Evolutionary conservation across 2,797 vertebrate genomes (phyloP), one percentile per base, ranked within the genome.

Genomic region (Lithobates sylvaticus): DNA sequence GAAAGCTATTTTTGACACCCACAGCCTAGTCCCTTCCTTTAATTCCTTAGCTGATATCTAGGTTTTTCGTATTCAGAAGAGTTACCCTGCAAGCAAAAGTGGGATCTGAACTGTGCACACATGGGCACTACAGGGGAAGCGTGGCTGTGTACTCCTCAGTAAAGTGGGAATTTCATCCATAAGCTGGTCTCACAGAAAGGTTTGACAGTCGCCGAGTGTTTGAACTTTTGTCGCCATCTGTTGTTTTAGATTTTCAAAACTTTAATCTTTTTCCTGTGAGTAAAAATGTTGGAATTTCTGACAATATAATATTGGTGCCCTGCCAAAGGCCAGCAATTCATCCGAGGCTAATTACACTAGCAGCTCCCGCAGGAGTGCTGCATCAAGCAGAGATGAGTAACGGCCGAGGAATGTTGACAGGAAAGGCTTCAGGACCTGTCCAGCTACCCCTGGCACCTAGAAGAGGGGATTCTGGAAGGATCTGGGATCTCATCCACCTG

Each of bases 251-350:
- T 71, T 34, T 21, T 5, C 68, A 27, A 44, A 29, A 44, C 64
- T 79, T 68, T 68, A 47, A 68, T 79, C 39, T 15, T 65, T 78
- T 79, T 85, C 76, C 76, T 85, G 76, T 91, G 88, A 94, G 89
- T 92, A 91, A 92, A 88, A 89, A 50, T 89, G 76, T 13, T 85
- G 92, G 90, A 93, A 92, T 94, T 91, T 89, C 90, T 90, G 86
- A 86, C 92, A 78, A 87, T 76, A 70, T 9, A 34, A 88, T 84
- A 80, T 90, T 93, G 88, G 84, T 89, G 88, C 54, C 54, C 23
- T 74, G 75, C 86, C 90, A 91, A 91, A 89, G 76, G 81, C 83
- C 84, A 73, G 39, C 64, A 65, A 73, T 47, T 58, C 68, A 61
- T 29, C 16, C 36, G 21, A 67, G 70, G 32, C 76, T 85, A 79